Evolutionary conservation across 2,113 vertebrate genomes (phyloP), one percentile per base, ranked within the genome.

Genomic region (Calidris pygmaea): DNA sequence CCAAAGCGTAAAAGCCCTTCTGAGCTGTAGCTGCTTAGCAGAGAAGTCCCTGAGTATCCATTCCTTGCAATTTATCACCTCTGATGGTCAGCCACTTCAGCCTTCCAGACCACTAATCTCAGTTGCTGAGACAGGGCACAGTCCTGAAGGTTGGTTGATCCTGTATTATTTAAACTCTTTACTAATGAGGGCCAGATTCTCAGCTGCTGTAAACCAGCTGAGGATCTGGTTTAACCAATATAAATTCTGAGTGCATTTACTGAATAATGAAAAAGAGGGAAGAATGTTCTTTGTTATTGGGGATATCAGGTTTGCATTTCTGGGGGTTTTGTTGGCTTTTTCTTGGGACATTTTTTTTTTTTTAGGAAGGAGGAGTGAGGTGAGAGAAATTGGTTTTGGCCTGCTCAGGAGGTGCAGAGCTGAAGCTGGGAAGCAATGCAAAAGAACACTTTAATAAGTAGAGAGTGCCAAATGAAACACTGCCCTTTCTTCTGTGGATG

Each of bases 391-490:
- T 79, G 47, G 2, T 41, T 89, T 94, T 90, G 65, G 77, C 87
- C 82, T 92, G 73, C 80, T 96, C 48, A 70, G 50, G 30, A 95
- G 63, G 9, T 92, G n/a, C 74, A 90, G 85, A 74, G 83, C 56
- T 81, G 74, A 95, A 94, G 67, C 17, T 87, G 85, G 81, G 82
- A 97, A 90, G 87, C 67, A 87, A 63, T 66, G 85, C 81, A 87
- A 92, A 93, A 94, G n/a, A 94, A 56, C 74, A 93, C 74, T 96
- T 96, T 87, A 97, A 87, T 90, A 97, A 93, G 87, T 16, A 70
- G 56, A 59, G 58, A 68, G 70, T 84, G 83, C 96, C 95, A 97
- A 96, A 95, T 81, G 77, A 95, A 97, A 94, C 85, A 78, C 56
- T 80, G n/a, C 1, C 39, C 81, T 89, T 85, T 75, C 43, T 94